Evolutionary conservation across 2,797 vertebrate genomes (phyloP), one percentile per base, ranked within the genome.

Genomic region (Buceros bicornis): DNA sequence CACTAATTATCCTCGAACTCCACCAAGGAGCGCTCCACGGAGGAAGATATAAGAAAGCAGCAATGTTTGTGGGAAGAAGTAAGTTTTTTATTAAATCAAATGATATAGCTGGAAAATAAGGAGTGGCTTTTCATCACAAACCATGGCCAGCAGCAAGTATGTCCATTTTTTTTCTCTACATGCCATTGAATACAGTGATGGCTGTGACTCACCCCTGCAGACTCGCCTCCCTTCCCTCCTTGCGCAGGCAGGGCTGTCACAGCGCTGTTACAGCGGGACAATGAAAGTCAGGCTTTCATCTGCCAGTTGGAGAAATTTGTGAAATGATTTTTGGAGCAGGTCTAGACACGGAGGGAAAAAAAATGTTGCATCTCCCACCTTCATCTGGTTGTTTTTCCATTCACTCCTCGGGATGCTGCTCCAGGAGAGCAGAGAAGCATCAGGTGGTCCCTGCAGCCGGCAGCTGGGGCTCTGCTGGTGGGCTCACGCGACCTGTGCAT

Each of bases 401-500:
- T 28, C 1, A 6, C n/a, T 51, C 67, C 78, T 69, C 0, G 1
- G 70, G 71, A 16, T n/a, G 24, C 21, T 28, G 24, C 4, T 19
- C 43, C 28, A 26, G 66, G 43, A 86, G 40, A 57, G 5, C n/a
- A n/a, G 53, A 54, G 33, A 21, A 40, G 25, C 1, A 0, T 21
- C 1, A 6, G 24, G 54, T 58, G 65, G 65, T 77, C 48, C 54
- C 29, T 2, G 25, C 45, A 45, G 64, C 18, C 37, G 12, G 28
- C 15, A 10, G 40, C 62, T 45, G 51, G 43, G 56, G 37, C 29
- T 84, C 48, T 50, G 29, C 22, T 43, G 71, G 43, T 58, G 50
- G 37, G 11, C 48, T 66, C 1, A 0, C 4, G 1, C 1, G 0
- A 28, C 0, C 1, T 16, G 58, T 0, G 2, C 22, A 73, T 40